Conservation (phyloP, 2,113 vertebrate genomes). For the Anser cygnoides region DNA sequence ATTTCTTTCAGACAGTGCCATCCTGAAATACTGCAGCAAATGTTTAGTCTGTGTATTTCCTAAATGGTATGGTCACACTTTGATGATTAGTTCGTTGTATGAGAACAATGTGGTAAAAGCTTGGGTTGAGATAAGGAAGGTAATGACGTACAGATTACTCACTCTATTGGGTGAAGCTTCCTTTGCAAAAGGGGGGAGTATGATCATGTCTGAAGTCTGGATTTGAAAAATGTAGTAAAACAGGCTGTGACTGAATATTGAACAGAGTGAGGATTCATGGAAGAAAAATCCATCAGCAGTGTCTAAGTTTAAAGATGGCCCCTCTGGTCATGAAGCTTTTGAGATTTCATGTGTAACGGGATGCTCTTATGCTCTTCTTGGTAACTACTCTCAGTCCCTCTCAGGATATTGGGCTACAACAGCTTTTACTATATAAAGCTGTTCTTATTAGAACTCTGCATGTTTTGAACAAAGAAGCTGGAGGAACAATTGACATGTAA, state of each 20-base stretch:
- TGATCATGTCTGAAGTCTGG: background rate
- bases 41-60: background rate
- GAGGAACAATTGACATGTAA: fast-evolving
- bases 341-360: background rate
- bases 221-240: background rate
- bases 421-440: background rate
- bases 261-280: background rate
- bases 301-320: background rate
- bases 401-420: background rate
- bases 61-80: background rate
- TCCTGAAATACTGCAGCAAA: background rate
- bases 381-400: background rate
- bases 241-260: background rate
- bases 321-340: background rate
- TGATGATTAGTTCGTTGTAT: background rate
- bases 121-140: background rate
- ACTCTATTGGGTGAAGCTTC: background rate
- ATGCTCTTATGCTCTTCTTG: background rate
- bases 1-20: background rate
- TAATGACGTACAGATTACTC: background rate
- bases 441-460: background rate
- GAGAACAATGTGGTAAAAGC: background rate
- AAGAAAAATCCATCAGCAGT: background rate
- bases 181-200: background rate
- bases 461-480: background rate